A percentile compares a stretch with the other conserved stretches of the same genome.
phyloP scores from a whole-genome alignment of 2,888 invertebrate genomes.

The Pyrrhosoma nymphula region DNA sequence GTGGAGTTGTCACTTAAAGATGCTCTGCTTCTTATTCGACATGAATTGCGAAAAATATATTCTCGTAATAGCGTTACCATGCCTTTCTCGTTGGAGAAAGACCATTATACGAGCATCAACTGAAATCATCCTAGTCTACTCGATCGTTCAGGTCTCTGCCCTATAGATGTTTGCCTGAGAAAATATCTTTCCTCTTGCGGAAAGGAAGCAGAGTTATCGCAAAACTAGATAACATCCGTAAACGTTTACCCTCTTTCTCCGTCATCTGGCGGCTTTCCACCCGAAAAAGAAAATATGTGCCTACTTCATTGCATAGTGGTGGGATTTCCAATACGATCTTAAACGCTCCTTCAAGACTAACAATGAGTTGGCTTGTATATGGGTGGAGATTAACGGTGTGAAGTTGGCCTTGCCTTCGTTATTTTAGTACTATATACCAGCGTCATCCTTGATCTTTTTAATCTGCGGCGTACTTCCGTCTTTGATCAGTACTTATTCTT shows the following conservation, averaged over 20 bases:
- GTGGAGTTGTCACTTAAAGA: too few relatives aligned
- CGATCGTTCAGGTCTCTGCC: not conserved
- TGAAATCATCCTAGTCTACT: too few relatives aligned
- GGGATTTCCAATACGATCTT: not conserved
- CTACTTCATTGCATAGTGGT: not conserved
- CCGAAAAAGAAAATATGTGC: not conserved
- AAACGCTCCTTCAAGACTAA: not conserved
- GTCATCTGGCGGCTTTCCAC: not conserved
- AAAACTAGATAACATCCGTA: not conserved
- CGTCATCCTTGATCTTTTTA: not conserved
- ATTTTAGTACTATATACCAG: not conserved
- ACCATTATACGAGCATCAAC: too few relatives aligned
- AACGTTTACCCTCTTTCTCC: not conserved
- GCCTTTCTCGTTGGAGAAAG: too few relatives aligned
- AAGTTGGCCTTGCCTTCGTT: not conserved
- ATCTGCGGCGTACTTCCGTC: not conserved
- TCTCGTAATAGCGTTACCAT: too few relatives aligned
- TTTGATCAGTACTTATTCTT: not conserved
- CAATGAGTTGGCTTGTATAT: not conserved
- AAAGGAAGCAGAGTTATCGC: not conserved
- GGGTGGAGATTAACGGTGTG: not conserved
- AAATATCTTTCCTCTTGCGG: not conserved
- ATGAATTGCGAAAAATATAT: too few relatives aligned
- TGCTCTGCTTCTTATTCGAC: too few relatives aligned
- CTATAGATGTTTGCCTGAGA: not conserved